Conservation (phyloP, 2,113 vertebrate genomes). For the Oreochromis niloticus region DNA sequence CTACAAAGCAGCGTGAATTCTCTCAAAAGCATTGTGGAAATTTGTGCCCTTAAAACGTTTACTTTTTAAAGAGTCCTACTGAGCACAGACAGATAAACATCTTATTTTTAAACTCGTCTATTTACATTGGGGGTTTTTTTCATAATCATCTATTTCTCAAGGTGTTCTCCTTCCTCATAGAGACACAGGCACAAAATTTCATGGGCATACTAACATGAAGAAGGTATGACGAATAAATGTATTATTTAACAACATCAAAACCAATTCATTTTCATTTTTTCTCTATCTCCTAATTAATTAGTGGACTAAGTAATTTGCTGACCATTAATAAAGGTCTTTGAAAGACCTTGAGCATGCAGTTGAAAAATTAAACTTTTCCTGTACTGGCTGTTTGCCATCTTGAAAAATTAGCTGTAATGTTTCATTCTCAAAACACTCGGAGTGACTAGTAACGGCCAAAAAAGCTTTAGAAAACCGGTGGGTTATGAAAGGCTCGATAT, state of each 20-base stretch:
- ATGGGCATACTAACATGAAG: background rate
- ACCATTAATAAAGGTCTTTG: conserved; percentile 26
- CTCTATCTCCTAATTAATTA: conserved; percentile 14
- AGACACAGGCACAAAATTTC: background rate
- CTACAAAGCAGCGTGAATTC: background rate
- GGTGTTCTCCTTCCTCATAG: background rate
- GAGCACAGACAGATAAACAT: background rate
- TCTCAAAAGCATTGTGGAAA: background rate
- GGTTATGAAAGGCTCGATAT: background rate
- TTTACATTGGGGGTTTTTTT: background rate
- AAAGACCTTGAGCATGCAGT: conserved; percentile 1
- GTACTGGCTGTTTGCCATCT: conserved; percentile 5
- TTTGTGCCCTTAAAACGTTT: background rate
- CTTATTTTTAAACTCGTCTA: background rate
- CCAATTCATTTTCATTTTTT: background rate
- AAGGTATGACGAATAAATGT: background rate
- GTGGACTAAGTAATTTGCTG: conserved; percentile 6
- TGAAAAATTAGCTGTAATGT: background rate
- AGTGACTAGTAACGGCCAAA: background rate
- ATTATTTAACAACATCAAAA: background rate
- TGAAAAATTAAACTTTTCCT: background rate
- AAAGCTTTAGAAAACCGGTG: background rate
- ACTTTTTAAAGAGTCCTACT: background rate
- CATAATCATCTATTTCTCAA: background rate
- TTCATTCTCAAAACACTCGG: background rate